Conservation (phyloP, 92 coral and sea anemone genomes). For the Phenganax subtilis region DNA sequence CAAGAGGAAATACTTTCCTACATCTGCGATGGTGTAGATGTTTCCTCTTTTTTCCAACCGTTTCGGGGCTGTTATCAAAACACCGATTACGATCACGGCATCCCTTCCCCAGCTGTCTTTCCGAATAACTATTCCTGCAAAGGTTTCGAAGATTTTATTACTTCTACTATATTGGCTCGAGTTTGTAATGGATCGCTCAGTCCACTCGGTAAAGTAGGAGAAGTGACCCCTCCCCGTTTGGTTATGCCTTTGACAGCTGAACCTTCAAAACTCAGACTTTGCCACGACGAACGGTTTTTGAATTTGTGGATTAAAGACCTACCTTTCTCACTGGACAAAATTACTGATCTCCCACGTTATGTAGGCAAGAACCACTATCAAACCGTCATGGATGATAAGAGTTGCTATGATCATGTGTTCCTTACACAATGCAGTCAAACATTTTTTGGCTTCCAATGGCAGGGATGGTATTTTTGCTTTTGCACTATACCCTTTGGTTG, state of each 20-base stretch:
- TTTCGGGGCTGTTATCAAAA: slow-evolving; percentile 44
- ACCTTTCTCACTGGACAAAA: background rate
- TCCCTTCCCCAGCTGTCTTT: slow-evolving; percentile 44
- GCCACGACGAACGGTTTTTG: slow-evolving; percentile 44
- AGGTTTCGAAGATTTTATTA: slow-evolving; percentile 48
- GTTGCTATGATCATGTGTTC: slow-evolving; percentile 39
- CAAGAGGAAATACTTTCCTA: slow-evolving; percentile 44
- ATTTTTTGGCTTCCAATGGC: slow-evolving; percentile 34
- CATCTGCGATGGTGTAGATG: slow-evolving; percentile 41
- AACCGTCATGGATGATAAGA: slow-evolving; percentile 37
- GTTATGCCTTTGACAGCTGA: too few relatives aligned
- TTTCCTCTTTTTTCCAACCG: slow-evolving; percentile 37
- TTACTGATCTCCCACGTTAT: slow-evolving; percentile 47
- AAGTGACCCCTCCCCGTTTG: too few relatives aligned
- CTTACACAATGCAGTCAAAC: slow-evolving; percentile 8
- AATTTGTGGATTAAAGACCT: slow-evolving; percentile 50
- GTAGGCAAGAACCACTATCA: slow-evolving; percentile 12
- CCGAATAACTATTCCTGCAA: slow-evolving; percentile 43
- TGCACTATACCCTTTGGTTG: slow-evolving; percentile 38
- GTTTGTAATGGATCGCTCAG: slow-evolving; percentile 45
- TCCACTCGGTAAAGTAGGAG: background rate
- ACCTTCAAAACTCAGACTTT: background rate
- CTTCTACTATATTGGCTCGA: slow-evolving; percentile 38
- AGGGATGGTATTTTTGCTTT: slow-evolving; percentile 28
- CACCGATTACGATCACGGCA: slow-evolving; percentile 27